Base-by-base conservation (phyloP, 2,888 invertebrate genomes). In the Mimumesa dahlbomi region DNA sequence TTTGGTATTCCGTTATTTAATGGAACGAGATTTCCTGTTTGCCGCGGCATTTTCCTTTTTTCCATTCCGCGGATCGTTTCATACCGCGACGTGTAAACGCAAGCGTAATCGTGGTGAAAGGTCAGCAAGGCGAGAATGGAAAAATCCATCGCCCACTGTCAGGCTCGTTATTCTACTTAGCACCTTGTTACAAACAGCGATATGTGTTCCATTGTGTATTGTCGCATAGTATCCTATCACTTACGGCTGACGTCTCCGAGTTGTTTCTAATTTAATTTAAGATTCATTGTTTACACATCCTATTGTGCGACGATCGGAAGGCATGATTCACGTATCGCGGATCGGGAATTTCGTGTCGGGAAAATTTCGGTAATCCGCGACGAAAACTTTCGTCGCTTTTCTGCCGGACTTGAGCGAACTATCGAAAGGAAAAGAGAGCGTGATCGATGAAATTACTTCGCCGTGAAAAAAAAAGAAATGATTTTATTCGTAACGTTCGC, bases 131-230 rank as follows among this genome's bases (percentile, higher is more conserved):
- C 58, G 70, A 63, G 50, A 69, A 75, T 77, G n/a, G 75, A 83
- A 84, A 81, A 81, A 69, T 75, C 52, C 34, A 59, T 81, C 84
- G 84, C 84, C 84, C 84, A 84, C 84, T 66, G 74, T 59, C 73
- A 69, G 69, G 72, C 73, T 82, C 81, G 79, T 78, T 81, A 77
- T 76, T 79, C 80, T 67, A 79, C 70, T 79, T 79, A 81, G 79
- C 79, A 81, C 79, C 79, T 79, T 81, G 79, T 79, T 81, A 79
- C 70, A 78, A 68, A 54, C 81, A 56, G 66, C 81, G 79, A 79
- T 78, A 81, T 81, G 79, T 81, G 81, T 78, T 81, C 81, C 64
- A 79, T 79, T 81, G 78, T 81, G 78, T 75, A 78, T 77, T 79
- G 77, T 77, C 77, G 80, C 61, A 46, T 22, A 36, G 56, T 61